These are phyloP conservation scores for Oxyura jamaicensis DNA, from an alignment of 2,113 vertebrate species.

Conservation along the genomic window DNA sequence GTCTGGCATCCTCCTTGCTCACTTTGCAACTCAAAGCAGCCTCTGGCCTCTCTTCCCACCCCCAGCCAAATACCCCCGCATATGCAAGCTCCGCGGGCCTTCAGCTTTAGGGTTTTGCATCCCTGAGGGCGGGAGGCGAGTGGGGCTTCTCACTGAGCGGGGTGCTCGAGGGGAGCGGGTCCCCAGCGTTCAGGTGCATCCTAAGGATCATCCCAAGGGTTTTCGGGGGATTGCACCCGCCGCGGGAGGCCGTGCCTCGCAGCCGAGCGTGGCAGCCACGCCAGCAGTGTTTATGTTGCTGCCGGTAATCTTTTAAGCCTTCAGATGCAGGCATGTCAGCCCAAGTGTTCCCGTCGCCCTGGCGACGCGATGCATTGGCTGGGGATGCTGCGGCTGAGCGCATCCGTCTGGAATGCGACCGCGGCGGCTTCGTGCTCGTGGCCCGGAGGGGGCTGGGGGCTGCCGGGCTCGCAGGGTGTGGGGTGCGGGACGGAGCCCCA, in stretches of 20 bases:
- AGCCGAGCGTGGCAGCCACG: not conserved
- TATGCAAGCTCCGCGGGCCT: accelerated
- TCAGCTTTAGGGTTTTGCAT: not conserved
- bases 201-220: not conserved
- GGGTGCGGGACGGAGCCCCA: accelerated
- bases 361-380: slow-evolving; percentile 11
- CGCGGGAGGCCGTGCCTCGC: not conserved
- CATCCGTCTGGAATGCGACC: slow-evolving; percentile 37
- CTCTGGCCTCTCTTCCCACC: not conserved
- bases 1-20: not conserved
- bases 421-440: not conserved
- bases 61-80: not conserved
- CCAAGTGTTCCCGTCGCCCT: slow-evolving; percentile 29
- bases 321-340: slow-evolving; percentile 9
- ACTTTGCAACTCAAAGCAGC: not conserved
- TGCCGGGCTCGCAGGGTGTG: not conserved
- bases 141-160: not conserved
- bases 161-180: not conserved
- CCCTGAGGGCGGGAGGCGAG: not conserved
- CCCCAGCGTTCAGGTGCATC: not conserved
- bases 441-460: not conserved
- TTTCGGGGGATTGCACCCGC: not conserved
- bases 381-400: slow-evolving; percentile 6
- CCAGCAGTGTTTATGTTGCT: not conserved
- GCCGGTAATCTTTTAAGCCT: slow-evolving; percentile 25